Conservation (phyloP, 2,113 vertebrate genomes). For the Centrocercus urophasianus region DNA sequence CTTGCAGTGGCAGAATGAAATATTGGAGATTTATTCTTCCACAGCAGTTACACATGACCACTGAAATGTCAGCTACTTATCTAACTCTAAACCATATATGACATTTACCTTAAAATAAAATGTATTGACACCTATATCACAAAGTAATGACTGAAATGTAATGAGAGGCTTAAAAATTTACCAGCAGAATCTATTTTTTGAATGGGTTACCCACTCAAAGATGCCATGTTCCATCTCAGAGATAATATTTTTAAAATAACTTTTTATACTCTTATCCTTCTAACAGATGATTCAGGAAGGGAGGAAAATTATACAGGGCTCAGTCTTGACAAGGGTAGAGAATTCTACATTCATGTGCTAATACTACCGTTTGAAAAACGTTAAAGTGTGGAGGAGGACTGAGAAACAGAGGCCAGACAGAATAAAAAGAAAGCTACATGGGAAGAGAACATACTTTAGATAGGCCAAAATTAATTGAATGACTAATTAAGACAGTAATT, state of each 20-base stretch:
- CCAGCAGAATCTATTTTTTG: conserved; percentile 15
- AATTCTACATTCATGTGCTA: neutral
- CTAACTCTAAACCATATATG: neutral
- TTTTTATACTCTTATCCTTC: neutral
- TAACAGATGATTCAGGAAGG: conserved; percentile 25
- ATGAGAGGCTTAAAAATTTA: conserved; percentile 21
- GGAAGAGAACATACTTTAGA: neutral
- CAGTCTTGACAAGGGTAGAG: conserved; percentile 30
- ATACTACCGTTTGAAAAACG: conserved; percentile 17
- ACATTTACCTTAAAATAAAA: conserved; percentile 22
- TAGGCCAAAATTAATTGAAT: conserved; percentile 42
- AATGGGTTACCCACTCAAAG: conserved; percentile 19
- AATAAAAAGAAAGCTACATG: neutral
- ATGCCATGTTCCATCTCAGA: neutral
- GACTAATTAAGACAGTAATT: conserved; percentile 50
- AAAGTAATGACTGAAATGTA: neutral
- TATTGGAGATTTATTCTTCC: neutral
- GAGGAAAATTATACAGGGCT: conserved; percentile 15
- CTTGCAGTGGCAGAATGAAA: neutral
- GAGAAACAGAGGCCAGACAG: neutral
- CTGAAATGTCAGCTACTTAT: conserved; percentile 20
- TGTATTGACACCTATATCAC: neutral
- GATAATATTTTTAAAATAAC: conserved; percentile 29
- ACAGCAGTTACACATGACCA: neutral
- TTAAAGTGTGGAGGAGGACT: neutral